Base-by-base conservation (phyloP, 2,888 invertebrate genomes). In the Globia sparganii region DNA sequence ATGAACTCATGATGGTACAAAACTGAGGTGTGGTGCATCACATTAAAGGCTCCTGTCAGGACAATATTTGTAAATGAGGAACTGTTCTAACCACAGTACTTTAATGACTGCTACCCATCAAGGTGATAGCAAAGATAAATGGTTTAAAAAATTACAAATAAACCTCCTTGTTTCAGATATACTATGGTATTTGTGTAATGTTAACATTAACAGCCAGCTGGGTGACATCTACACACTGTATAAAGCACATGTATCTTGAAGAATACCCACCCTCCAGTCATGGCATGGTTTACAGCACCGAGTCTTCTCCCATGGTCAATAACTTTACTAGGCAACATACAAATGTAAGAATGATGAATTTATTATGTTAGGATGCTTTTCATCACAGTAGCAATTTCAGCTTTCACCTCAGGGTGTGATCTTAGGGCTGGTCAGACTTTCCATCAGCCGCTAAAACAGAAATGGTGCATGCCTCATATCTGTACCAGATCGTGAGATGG, bases 141-240 rank as follows among this genome's bases (percentile, higher is more conserved):
- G 21, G 4, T 34, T 31, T 53, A 61, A 43, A 46, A 37, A 21
- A 15, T 70, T 11, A n/a, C 2, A n/a, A 61, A 15, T 25, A 43
- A 34, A 72, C 37, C 11, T 64, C 40, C 43, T 71, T 86, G 72
- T 89, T 88, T 71, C 96, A 99, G 98, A 98, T 99, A 92, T 98
- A 99, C 93, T 98, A 98, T 93, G 99, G 99, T 72, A 97, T 99
- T 80, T 98, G 98, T 96, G 98, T 99, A 82, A 99, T 98, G 59
- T 97, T 98, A 76, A 97, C 98, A 87, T 98, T 99, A 74, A 99
- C 99, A n/a, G 98, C 98, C 15, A 98, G 98, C 25, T 99, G 99
- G 99, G 99, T 99, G 67, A 98, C 98, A 0, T 98, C 98, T n/a
- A 99, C 99, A 1, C 99, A 99, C 92, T 98, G 98, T 93, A 98